Base-by-base conservation (phyloP, 1,140 invertebrate genomes). In the Drosophila ironensis region DNA sequence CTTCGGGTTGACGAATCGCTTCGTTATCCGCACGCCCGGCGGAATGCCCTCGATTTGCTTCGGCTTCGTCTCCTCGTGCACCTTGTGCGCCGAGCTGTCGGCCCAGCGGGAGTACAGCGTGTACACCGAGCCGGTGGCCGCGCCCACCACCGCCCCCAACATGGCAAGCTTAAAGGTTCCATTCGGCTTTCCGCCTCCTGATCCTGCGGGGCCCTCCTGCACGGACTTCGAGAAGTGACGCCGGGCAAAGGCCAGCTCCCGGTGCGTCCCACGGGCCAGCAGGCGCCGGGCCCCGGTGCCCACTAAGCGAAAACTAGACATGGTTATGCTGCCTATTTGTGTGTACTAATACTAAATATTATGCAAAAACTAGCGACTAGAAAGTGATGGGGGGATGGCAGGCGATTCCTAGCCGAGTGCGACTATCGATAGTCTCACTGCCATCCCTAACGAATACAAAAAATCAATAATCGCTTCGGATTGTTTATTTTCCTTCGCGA, bases 1-100 rank as follows among this genome's bases (percentile, higher is more conserved):
- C 11, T 92, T 91, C 6, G 93, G 92, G 88, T 91, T 93, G 4
- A 92, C 69, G 47, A 95, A 91, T 93, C 93, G 84, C 47, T 92
- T 91, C 0, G 93, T 78, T 12, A 92, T 50, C 28, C 91, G 86
- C 27, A 92, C 87, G n/a, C 89, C 75, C 11, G 89, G 67, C 1
- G 90, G 89, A 52, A 91, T 88, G 33, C 92, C 89, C 3, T 92
- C 91, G 1, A 91, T 48, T 19, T 92, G 72, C 46, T 91, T 91
- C 27, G 91, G 87, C 46, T 90, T 87, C 1, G 67, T 81, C 14
- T 74, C 74, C 33, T 90, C 72, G 30, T 89, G 87, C 37, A 86
- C 88, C 53, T 86, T 88, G 67, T 89, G 88, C 8, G 81, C 51
- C 14, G 42, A 72, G 6, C 64, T 68, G 30, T 89, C 86, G 4